Base-by-base conservation (phyloP, 2,888 invertebrate species). In the Acleris sparsana region DNA sequence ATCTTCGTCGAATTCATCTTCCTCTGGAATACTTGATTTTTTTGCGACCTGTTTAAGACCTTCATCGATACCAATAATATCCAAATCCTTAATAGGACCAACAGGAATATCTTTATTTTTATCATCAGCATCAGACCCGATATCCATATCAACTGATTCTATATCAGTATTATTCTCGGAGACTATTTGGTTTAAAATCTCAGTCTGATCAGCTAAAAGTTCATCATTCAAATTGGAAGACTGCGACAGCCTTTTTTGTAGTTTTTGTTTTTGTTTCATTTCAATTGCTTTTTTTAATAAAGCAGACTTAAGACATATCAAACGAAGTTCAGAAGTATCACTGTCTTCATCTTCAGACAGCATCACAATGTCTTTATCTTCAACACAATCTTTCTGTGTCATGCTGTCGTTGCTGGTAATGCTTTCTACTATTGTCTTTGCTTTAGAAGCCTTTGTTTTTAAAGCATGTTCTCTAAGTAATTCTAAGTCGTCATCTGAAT, bases 281-380 rank as follows among this genome's bases (percentile, higher is more conserved):
- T 94, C 93, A 71, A 93, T 92, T 66, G 94, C 94, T 81, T 95
- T 95, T 73, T 95, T 95, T 51, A 95, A 75, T 52, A 95, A 85
- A 6, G 95, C 94, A n/a, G 95, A 95, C 73, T 93, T 94, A n/a
- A 95, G 83, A 62, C 95, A 95, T 70, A 94, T 95, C 72, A 95
- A 83, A 71, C 95, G 87, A 56, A 95, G 82, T 72, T 95, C 93
- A 60, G 93, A 85, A 69, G 95, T 94, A 75, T 95, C 95, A 77
- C 93, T 93, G 70, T 95, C 94, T 74, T 93, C 93, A 69, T 93
- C 93, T 68, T 93, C 93, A 55, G 88, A 88, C 29, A 76, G 46
- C 59, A 67, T 62, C n/a, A 68, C 46, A 29, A 65, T 65, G 69
- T 78, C 79, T 57, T 64, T 65, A 13, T 60, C 64, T 18, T 59